Evolutionary conservation across 2,888 invertebrate species (phyloP), one percentile per base, ranked within the genome.

Genomic region (Chrysomela aeneicollis): DNA sequence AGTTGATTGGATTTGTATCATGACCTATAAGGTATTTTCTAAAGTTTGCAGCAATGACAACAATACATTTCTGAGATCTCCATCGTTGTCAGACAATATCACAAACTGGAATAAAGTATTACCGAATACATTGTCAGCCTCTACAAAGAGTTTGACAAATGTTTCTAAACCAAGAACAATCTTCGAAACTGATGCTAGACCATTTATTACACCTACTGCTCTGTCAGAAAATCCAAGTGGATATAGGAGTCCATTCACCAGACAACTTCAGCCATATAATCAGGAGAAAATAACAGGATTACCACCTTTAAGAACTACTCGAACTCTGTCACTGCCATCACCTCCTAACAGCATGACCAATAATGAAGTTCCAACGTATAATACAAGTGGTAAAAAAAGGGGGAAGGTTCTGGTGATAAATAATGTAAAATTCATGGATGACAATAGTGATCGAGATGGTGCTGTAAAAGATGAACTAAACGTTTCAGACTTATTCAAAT

Each of bases 381-480:
- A 67, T 18, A 80, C 78, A 8, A 70, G 67, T 54, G 74, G 78
- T 0, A 76, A 70, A 60, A 71, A 72, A 15, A 70, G 79, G 55
- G 82, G 81, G 9, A 74, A 73, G 60, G 74, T 75, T 12, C 67
- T 82, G 9, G 68, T 82, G 8, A 81, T 82, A 10, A 82, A 82
- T 62, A 82, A 82, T 66, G 74, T 82, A 5, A 74, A 76, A 54
- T 82, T 82, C 69, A 30, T 74, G 5, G 66, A 75, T 8, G 64
- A 71, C 12, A 67, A 69, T 12, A 60, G 71, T 1, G 63, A 76
- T 8, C 68, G 90, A 32, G 77, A 79, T 46, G 90, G 90, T 30
- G 89, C 88, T n/a, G 83, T 87, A 63, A 81, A 84, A 2, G 91
- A 91, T 82, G 84, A 85, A 71, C 74, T 81, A 57, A 86, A 87